A percentile compares a stretch with the other conserved stretches of the same genome.
phyloP scores from a whole-genome alignment of 1,140 invertebrate species.

The Drosophila melanica region DNA sequence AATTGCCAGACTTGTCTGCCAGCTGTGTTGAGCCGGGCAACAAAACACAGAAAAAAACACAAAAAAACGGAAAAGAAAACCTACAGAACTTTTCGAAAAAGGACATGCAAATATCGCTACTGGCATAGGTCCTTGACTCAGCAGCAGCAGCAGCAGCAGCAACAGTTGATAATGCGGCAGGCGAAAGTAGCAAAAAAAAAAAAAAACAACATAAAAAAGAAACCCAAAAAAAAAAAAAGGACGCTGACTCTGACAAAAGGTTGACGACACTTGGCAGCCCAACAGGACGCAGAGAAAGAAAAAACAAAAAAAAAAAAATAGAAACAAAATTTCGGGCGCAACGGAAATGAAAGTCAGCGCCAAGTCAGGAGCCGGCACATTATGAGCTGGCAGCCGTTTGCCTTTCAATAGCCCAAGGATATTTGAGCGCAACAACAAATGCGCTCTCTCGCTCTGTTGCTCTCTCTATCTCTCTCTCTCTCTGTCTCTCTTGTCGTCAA shows the following conservation, averaged over 20 bases:
- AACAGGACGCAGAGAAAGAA: background rate
- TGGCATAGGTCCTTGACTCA: conserved; percentile 20
- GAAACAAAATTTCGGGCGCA: conserved; percentile 29
- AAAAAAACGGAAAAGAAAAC: conserved; percentile 7
- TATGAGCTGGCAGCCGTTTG: background rate
- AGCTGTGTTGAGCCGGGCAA: conserved; percentile 20
- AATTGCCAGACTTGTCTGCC: conserved; percentile 33
- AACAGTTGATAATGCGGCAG: conserved; percentile 40
- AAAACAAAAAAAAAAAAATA: conserved; percentile 8
- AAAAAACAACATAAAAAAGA: conserved; percentile 8
- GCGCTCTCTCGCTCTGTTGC: too few species aligned
- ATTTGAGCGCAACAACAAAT: conserved; percentile 35
- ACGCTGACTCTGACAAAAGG: conserved; percentile 46
- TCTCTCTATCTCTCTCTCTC: conserved; percentile 1
- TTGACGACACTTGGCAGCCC: conserved; percentile 40
- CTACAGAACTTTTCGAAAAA: conserved; percentile 8
- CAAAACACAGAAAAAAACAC: conserved; percentile 2
- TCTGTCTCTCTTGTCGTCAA: conserved; percentile 6
- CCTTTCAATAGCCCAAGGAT: conserved; percentile 59
- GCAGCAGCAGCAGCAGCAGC: conserved; percentile 20
- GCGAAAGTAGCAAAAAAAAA: conserved; percentile 11
- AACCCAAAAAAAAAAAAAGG: conserved; percentile 21
- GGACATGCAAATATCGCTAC: conserved; percentile 43
- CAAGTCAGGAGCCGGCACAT: conserved; percentile 19
- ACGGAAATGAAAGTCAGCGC: conserved; percentile 45